Evolutionary conservation across 2,797 vertebrate genomes (phyloP), one percentile per base, ranked within the genome.

Genomic region (Tapera naevia): DNA sequence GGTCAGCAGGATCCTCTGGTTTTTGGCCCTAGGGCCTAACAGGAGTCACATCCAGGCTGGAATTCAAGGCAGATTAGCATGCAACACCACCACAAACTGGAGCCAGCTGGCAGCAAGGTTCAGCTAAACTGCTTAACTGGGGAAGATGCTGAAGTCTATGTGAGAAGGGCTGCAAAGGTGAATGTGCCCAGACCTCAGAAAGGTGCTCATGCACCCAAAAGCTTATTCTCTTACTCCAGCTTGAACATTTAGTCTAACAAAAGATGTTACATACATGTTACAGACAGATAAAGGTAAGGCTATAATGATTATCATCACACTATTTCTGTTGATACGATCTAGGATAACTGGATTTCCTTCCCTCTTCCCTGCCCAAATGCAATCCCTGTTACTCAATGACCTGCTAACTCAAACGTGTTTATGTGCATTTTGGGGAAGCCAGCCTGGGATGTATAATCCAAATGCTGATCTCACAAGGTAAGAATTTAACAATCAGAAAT

Each of bases 71-170:
- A 89, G 70, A 76, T 81, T 41, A 89, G 30, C 91, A 86, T 62
- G 70, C 58, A 92, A 43, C 60, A 94, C 70, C 82, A 84, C 48
- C 33, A 30, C n/a, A 35, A 56, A 39, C 80, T 30, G 80, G 51
- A 86, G 92, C 92, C 94, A 96, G 83, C 79, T 94, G 92, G 91
- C 64, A 2, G 32, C 70, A 45, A 21, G 22, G 24, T 71, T 73
- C 75, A 41, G 43, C 51, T 86, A 39, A 80, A 56, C 46, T 48
- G 16, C 48, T 81, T n/a, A 28, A 51, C 46, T 60, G 73, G 51
- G 85, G 82, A 84, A 88, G 87, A 64, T 43, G 67, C 39, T 0
- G 23, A 86, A 33, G 51, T 86, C 80, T 86, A 28, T 3, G 1
- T 5, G 71, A 91, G 53, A 71, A 84, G 56, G 90, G 21, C 60